Evolutionary conservation across 2,888 invertebrate species (phyloP), one percentile per base, ranked within the genome.

Genomic region (Argynnis bischoffii): DNA sequence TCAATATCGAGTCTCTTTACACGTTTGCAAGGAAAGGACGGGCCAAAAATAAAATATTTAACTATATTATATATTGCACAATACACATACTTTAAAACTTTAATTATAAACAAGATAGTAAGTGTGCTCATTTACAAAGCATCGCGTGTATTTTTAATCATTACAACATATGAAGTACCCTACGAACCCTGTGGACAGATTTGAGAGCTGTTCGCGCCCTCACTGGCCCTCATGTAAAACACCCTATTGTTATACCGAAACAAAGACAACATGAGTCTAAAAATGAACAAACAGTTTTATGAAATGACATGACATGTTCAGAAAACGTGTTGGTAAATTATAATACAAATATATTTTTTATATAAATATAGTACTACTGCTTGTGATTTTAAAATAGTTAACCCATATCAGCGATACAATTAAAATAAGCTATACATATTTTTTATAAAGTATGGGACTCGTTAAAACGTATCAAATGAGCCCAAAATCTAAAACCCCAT

Each of bases 271-370:
- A 48, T n/a, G 48, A 26, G 35, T 50, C 18, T 61, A 61, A 61
- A 61, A 61, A 61, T 51, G 61, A 61, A 61, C 61, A 61, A 61
- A 61, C 16, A 61, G 35, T 61, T 41, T 14, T 51, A 41, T 50
- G 51, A 18, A 51, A 51, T 51, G 31, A 35, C 60, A 35, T 53
- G 53, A 13, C 53, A 5, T 53, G 47, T 47, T 35, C 6, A 35
- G 21, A n/a, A 47, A 57, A 21, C 8, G 35, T 35, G 6, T 35
- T 35, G 35, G 6, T 57, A 57, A 47, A 57, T 56, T 18, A 18
- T 46, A n/a, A 13, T 54, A 46, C 46, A 46, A 57, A 57, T 35
- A 35, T 31, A 6, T 2, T 31, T 31, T 31, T 31, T 31, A 31
- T 5, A 31, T 31, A 31, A 6, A 31, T 5, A 31, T 31, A 31